Evolutionary conservation across 30 jellyfish, hydroid and myxozoan genomes (phyloP).

Genomic region (Sanderia malayensis): DNA sequence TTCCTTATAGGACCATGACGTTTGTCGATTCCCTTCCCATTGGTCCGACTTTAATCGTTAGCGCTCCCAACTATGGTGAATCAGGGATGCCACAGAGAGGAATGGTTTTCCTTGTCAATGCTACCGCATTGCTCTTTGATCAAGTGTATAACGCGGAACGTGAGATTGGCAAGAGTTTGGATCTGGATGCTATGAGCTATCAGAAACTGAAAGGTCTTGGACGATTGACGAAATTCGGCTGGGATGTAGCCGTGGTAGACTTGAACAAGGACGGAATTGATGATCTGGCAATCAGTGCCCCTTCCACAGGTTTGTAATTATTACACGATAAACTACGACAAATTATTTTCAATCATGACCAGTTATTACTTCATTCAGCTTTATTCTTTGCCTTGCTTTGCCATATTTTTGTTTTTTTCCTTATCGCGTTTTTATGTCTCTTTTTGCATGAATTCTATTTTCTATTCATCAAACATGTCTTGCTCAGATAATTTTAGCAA

Average conservation of each 20-base stretch:
- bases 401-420: not conserved
- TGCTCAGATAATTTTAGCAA: not conserved
- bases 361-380: too few species aligned
- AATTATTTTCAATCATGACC: too few species aligned
- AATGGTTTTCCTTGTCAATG: slow-evolving; percentile 31
- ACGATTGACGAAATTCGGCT: slow-evolving; percentile 74
- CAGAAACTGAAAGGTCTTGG: slow-evolving; percentile 59
- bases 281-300: slow-evolving; percentile 78
- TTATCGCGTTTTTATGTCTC: not conserved
- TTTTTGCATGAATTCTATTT: not conserved
- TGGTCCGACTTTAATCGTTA: slow-evolving; percentile 46
- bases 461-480: not conserved
- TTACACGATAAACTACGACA: too few species aligned
- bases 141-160: not conserved
- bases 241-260: slow-evolving; percentile 59
- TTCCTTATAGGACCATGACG: slow-evolving; percentile 32
- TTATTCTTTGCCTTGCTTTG: not conserved
- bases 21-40: slow-evolving; percentile 24
- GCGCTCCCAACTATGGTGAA: slow-evolving; percentile 68
- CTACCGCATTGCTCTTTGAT: not conserved
- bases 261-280: slow-evolving; percentile 64
- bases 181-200: slow-evolving; percentile 3
- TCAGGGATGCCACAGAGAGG: slow-evolving; percentile 31
- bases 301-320: slow-evolving; percentile 50
- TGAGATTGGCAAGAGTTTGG: not conserved